Evolutionary conservation across 2,888 invertebrate genomes (phyloP).

Genomic region (Eurytoma adleriae): DNA sequence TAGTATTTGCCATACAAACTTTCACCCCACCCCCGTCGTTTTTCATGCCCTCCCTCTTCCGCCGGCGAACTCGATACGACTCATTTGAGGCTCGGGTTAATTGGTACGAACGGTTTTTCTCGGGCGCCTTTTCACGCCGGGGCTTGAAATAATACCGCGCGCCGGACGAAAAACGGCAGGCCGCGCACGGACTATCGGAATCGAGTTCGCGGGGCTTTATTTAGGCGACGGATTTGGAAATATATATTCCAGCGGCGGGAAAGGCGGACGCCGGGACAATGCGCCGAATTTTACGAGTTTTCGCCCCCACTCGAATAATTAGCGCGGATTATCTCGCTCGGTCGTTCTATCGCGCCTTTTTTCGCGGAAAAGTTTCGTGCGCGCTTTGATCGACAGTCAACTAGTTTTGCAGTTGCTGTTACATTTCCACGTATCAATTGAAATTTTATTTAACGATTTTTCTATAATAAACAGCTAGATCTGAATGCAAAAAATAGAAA

Average conservation of each 20-base stretch:
- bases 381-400: too few species aligned
- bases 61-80: conserved; percentile 28
- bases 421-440: too few species aligned
- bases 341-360: neutral
- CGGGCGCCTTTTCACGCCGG: conserved; percentile 9
- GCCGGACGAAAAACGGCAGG: neutral
- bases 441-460: too few species aligned
- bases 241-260: conserved; percentile 32
- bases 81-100: conserved; percentile 36
- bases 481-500: too few species aligned
- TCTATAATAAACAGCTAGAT: too few species aligned
- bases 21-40: conserved; percentile 14
- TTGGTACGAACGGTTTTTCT: conserved; percentile 30
- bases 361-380: neutral
- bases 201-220: conserved; percentile 39
- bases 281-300: conserved; percentile 28
- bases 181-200: conserved; percentile 11
- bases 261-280: conserved; percentile 16
- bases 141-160: neutral
- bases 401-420: too few species aligned
- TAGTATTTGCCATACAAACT: conserved; percentile 37
- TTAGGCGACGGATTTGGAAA: conserved; percentile 49
- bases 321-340: conserved; percentile 42
- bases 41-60: conserved; percentile 20
- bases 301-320: conserved; percentile 27